phyloP scores from a whole-genome alignment of 2,113 vertebrate genomes.

The Acanthisitta chloris region DNA sequence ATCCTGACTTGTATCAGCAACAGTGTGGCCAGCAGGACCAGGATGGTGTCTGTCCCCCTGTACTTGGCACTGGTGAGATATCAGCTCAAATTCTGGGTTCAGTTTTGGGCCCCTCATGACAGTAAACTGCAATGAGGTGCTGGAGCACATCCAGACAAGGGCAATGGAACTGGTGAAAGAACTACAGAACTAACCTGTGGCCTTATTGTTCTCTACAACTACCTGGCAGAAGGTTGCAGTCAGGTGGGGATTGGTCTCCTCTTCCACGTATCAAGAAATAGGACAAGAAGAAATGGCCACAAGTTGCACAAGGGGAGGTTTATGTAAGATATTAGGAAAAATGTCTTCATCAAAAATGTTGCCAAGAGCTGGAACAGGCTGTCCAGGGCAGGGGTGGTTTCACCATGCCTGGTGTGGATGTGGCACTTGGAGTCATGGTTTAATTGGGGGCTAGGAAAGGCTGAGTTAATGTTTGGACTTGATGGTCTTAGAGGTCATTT shows the following conservation, averaged over 20 bases:
- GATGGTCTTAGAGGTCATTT: neutral
- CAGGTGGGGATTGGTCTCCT: neutral
- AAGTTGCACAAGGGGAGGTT: neutral
- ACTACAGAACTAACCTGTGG: neutral
- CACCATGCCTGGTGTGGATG: no score
- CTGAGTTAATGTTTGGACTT: neutral
- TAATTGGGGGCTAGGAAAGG: neutral
- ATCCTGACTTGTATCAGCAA: neutral
- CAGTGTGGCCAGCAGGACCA: neutral
- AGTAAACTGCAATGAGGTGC: neutral
- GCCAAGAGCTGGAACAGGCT: neutral
- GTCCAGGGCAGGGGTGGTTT: neutral
- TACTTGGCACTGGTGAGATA: neutral
- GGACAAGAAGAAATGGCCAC: neutral
- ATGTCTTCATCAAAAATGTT: neutral
- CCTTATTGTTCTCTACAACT: neutral
- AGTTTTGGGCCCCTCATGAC: neutral
- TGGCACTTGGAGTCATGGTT: neutral
- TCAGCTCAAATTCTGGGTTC: neutral
- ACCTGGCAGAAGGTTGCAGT: neutral
- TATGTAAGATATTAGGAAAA: neutral
- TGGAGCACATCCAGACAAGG: neutral
- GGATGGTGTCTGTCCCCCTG: fast-evolving
- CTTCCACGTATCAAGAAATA: neutral
- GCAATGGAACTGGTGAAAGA: neutral